These are phyloP conservation scores for Pseudomyrmex flavicornis DNA, from an alignment of 1,140 invertebrate species.

Conservation along the genomic window DNA sequence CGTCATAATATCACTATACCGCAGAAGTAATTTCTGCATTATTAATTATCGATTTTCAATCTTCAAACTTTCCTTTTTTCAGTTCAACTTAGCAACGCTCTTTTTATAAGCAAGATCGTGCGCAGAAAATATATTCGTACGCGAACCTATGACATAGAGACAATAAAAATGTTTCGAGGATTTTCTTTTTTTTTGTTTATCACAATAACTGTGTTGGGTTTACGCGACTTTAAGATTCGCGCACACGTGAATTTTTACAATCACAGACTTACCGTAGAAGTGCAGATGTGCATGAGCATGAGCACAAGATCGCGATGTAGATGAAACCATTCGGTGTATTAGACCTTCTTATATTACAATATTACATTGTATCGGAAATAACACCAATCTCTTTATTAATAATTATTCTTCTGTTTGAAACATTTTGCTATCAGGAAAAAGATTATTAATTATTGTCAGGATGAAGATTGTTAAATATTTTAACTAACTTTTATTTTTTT, in stretches of 20 bases:
- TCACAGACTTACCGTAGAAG: constrained; percentile 9
- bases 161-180: constrained; percentile 45
- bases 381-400: too few relatives aligned
- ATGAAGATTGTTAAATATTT: too few relatives aligned
- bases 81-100: neutral
- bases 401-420: too few relatives aligned
- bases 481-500: too few relatives aligned
- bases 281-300: constrained; percentile 21
- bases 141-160: constrained; percentile 45
- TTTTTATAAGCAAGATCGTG: neutral
- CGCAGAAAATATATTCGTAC: constrained; percentile 49
- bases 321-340: neutral
- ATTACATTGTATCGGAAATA: neutral
- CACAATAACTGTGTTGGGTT: neutral
- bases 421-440: too few relatives aligned
- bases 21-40: too few relatives aligned
- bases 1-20: too few relatives aligned
- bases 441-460: too few relatives aligned
- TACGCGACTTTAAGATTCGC: constrained; percentile 30
- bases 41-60: neutral
- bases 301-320: constrained; percentile 24
- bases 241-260: neutral
- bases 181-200: constrained; percentile 42
- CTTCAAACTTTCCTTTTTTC: neutral
- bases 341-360: neutral